These are phyloP conservation scores for Apodemus agrarius DNA, from an alignment of 2,797 vertebrate genomes.

Conservation along the genomic window DNA sequence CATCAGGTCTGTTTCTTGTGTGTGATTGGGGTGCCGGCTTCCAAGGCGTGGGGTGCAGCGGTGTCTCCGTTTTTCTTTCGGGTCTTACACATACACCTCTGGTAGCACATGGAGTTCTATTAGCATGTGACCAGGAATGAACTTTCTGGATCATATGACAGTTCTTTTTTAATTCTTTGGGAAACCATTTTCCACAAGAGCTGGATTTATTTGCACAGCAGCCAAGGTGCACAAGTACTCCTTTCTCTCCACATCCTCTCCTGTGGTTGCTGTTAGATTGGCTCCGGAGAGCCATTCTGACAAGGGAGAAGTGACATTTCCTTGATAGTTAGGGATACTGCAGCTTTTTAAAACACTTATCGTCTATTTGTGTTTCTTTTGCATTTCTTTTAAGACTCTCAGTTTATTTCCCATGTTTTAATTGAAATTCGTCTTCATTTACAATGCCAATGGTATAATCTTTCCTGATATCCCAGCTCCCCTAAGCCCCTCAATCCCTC, in stretches of 20 bases:
- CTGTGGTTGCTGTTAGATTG: not conserved
- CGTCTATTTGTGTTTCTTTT: not conserved
- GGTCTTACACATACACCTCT: too few relatives aligned
- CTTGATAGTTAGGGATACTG: not conserved
- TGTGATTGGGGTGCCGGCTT: too few relatives aligned
- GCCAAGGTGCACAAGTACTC: not conserved
- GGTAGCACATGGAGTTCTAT: not conserved
- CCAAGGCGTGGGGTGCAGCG: too few relatives aligned
- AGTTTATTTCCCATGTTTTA: too few relatives aligned
- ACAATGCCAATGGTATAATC: too few relatives aligned
- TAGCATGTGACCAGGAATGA: not conserved
- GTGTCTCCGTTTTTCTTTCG: too few relatives aligned
- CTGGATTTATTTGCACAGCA: not conserved
- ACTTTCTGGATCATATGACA: not conserved
- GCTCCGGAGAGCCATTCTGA: not conserved
- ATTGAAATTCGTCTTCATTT: too few relatives aligned
- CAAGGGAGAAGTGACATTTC: not conserved
- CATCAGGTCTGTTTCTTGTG: too few relatives aligned
- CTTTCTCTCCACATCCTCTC: not conserved
- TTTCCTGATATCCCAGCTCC: too few relatives aligned
- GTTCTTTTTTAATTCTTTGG: not conserved
- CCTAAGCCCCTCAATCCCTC: too few relatives aligned
- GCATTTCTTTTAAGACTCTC: too few relatives aligned
- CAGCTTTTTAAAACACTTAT: not conserved
- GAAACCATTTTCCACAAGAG: too few relatives aligned